Evolutionary conservation across 2,113 vertebrate genomes (phyloP).

Genomic region (Hassar affinis): DNA sequence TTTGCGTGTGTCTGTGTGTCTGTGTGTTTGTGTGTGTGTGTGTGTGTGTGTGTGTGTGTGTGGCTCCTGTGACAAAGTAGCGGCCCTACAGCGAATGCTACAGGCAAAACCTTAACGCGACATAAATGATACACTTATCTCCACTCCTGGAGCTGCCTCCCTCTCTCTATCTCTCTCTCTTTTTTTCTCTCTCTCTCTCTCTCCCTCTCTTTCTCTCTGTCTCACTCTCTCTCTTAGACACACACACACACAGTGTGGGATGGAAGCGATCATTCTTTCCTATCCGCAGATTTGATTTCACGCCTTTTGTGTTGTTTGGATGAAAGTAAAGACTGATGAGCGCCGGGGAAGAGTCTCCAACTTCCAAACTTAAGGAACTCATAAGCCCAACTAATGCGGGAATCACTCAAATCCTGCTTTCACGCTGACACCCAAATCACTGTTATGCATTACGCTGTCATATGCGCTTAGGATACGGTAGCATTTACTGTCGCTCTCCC

Average conservation of each 20-base stretch:
- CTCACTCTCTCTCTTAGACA: background rate
- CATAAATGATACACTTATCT: conserved; percentile 46
- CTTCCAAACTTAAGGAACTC: conserved; percentile 58
- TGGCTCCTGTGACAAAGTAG: conserved; percentile 42
- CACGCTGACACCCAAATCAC: conserved; percentile 51
- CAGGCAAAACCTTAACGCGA: conserved; percentile 44
- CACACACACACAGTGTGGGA: conserved; percentile 17
- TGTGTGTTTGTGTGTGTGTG: background rate
- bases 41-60: conserved; percentile 10
- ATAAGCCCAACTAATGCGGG: conserved; percentile 53
- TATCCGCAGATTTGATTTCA: conserved; percentile 52
- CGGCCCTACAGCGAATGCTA: conserved; percentile 61
- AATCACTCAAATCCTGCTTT: conserved; percentile 51
- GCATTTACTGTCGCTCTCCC: conserved; percentile 36
- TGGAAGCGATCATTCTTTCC: conserved; percentile 53
- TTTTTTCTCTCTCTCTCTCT: background rate
- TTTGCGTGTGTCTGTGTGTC: conserved; percentile 5
- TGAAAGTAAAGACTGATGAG: conserved; percentile 56
- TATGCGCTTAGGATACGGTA: conserved; percentile 49
- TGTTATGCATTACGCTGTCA: conserved; percentile 49
- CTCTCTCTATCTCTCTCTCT: background rate
- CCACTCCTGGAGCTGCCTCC: conserved; percentile 18
- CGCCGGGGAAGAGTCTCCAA: conserved; percentile 44
- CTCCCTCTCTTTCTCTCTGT: background rate
- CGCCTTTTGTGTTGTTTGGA: conserved; percentile 46